Conservation (phyloP, 2,888 invertebrate genomes). For the Zygothrica quintamaculata region DNA sequence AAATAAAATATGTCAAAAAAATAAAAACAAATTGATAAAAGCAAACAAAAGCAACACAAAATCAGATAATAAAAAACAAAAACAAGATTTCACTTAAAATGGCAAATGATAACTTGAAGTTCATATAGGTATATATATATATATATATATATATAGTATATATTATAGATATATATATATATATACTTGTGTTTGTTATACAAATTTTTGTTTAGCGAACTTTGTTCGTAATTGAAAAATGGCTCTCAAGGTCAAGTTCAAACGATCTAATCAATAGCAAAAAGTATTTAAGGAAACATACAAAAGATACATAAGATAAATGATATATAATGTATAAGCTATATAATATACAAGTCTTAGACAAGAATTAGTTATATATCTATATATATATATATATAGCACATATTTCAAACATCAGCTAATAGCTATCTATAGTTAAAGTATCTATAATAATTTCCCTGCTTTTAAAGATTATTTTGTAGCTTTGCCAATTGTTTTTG, state of each 20-base stretch:
- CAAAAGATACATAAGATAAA: no score
- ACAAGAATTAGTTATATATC: background rate
- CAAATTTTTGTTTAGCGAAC: slow-evolving; percentile 13
- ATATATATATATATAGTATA: background rate
- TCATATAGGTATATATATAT: background rate
- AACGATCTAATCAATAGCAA: slow-evolving; percentile 7
- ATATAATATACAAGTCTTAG: no score
- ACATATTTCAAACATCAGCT: background rate
- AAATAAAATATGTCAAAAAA: slow-evolving; percentile 2
- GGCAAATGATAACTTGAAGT: slow-evolving; percentile 23
- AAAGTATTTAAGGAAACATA: no score
- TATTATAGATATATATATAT: background rate
- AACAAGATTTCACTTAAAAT: slow-evolving; percentile 24
- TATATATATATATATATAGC: slow-evolving; percentile 3
- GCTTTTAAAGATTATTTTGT: no score
- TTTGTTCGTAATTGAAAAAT: slow-evolving; percentile 16
- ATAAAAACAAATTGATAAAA: no score
- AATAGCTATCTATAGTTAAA: no score
- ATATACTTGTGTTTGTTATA: slow-evolving; percentile 2
- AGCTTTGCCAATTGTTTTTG: background rate
- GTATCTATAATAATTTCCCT: no score
- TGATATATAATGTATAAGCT: no score
- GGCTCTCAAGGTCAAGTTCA: slow-evolving; percentile 50
- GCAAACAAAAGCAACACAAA: slow-evolving; percentile 8
- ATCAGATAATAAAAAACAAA: slow-evolving; percentile 37